phyloP scores from a whole-genome alignment of 2,797 vertebrate species.

The Clarias fuscus region DNA sequence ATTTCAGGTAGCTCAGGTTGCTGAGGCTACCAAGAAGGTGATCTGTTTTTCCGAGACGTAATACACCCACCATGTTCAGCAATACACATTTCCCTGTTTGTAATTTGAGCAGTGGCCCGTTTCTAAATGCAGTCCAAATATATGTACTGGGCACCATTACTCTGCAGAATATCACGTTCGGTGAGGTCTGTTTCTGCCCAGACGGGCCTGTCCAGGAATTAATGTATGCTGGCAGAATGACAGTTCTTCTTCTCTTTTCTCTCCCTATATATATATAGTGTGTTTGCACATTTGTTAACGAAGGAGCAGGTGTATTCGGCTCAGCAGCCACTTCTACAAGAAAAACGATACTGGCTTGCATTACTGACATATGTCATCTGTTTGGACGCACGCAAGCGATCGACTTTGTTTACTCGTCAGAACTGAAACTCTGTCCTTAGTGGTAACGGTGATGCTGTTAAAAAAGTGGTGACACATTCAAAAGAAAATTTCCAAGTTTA shows the following conservation, averaged over 20 bases:
- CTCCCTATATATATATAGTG: background rate
- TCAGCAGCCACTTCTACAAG: slow-evolving; percentile 18
- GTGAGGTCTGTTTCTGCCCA: background rate
- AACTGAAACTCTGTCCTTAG: background rate
- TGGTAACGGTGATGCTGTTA: background rate
- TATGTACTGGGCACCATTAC: background rate
- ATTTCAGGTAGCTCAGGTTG: background rate
- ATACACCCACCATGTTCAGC: background rate
- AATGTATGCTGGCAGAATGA: background rate
- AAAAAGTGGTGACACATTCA: background rate
- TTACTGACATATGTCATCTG: background rate
- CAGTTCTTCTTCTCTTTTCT: background rate
- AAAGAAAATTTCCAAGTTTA: background rate
- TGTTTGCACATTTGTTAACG: background rate
- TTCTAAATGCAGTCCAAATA: background rate
- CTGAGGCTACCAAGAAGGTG: background rate
- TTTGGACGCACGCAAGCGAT: too few relatives aligned
- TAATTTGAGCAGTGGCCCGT: background rate
- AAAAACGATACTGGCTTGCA: slow-evolving; percentile 1
- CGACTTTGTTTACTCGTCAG: background rate
- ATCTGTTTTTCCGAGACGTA: background rate
- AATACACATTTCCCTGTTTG: background rate
- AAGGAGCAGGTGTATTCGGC: too few relatives aligned
- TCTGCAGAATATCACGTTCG: background rate
- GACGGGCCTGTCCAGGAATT: background rate